Evolutionary conservation across 2,888 invertebrate species (phyloP), one percentile per base, ranked within the genome.

Genomic region (Agrotis puta): DNA sequence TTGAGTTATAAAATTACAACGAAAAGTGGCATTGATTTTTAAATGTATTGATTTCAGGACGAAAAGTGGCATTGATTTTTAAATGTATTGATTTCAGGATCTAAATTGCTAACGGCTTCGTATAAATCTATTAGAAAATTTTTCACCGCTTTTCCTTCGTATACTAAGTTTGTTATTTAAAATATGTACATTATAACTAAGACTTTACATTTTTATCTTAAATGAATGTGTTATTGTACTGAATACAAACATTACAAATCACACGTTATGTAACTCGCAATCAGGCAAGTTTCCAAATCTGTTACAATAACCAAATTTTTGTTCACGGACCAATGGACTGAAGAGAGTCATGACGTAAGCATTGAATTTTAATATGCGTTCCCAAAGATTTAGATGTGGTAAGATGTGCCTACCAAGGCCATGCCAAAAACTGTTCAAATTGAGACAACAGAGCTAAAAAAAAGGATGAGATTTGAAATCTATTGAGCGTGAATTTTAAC

Each of bases 311-410:
- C 65, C 45, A 59, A 69, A 56, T 56, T 13, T 56, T 78, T 63
- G 66, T 62, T 71, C 27, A 51, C 69, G 13, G 58, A 47, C 50
- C 77, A 70, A 33, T 75, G 68, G 68, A 14, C 70, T 53, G 50
- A 16, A 39, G 57, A 72, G 27, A 45, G 18, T 9, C 24, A 22
- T 61, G 59, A 39, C 27, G 39, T 61, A 70, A 11, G 27, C 24
- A 20, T 59, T 50, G 22, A 58, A 70, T 70, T 66, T 66, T 22
- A 57, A 77, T 66, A 16, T 24, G 51, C 24, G 39, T 65, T 48
- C 33, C 45, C 16, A 18, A 18, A 13, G 7, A 54, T 33, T 33
- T 27, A 13, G n/a, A 27, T n/a, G 5, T n/a, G 5, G 54, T 54
- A 18, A 24, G 3, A 53, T 53, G 14, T 27, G 6, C 2, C 11